Percentiles rank a stretch among this genome's conserved stretches.
phyloP scores from a whole-genome alignment of 2,888 invertebrate species.

The Drosophila tripunctata region DNA sequence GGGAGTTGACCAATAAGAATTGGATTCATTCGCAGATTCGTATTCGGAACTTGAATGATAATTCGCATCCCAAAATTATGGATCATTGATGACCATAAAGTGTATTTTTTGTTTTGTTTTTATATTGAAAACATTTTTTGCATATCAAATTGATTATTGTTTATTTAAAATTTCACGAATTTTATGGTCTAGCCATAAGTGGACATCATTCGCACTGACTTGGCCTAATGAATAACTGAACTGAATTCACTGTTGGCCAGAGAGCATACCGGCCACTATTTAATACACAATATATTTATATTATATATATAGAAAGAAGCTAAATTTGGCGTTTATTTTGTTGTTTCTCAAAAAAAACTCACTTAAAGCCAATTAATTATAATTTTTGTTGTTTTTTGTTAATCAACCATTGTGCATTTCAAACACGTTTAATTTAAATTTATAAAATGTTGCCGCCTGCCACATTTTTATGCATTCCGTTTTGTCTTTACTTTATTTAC shows the following conservation, averaged over 20 bases:
- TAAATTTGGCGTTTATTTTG: not conserved
- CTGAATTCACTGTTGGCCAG: not conserved
- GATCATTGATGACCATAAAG: slow-evolving; percentile 39
- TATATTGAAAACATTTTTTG: slow-evolving; percentile 13
- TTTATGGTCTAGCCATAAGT: slow-evolving; percentile 21
- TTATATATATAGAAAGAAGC: too few relatives aligned
- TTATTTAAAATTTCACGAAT: slow-evolving; percentile 25
- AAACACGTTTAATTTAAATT: slow-evolving; percentile 79
- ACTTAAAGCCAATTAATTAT: slow-evolving; percentile 54
- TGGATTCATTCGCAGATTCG: not conserved
- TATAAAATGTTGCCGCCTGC: slow-evolving; percentile 67
- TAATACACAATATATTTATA: not conserved
- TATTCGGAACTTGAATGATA: not conserved
- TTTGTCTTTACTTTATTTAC: slow-evolving; percentile 16
- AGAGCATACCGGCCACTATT: slow-evolving; percentile 1
- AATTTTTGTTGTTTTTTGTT: slow-evolving; percentile 21
- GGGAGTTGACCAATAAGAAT: not conserved
- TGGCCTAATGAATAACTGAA: slow-evolving; percentile 22
- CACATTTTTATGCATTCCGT: slow-evolving; percentile 63
- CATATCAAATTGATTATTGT: slow-evolving; percentile 21
- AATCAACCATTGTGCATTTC: slow-evolving; percentile 58
- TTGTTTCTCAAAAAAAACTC: slow-evolving; percentile 5
- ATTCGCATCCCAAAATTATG: slow-evolving; percentile 55
- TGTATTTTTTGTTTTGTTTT: slow-evolving; percentile 24
- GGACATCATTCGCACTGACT: slow-evolving; percentile 15